A percentile compares a stretch with the other conserved stretches of the same genome.
phyloP scores from a whole-genome alignment of 2,113 vertebrate species.

The Eurystomus gularis region DNA sequence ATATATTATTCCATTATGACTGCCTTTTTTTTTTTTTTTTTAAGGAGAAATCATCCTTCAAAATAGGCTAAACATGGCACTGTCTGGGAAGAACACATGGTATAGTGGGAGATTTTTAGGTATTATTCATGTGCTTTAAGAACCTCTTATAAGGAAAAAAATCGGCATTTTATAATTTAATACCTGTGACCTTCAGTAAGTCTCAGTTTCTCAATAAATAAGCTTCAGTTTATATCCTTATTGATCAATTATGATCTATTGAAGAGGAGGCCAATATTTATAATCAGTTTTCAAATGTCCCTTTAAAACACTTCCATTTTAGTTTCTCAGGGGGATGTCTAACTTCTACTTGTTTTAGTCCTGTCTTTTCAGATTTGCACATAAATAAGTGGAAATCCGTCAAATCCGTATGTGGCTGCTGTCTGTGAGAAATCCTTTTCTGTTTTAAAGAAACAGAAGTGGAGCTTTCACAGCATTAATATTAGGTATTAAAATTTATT shows the following conservation, averaged over 20 bases:
- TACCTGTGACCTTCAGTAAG: neutral
- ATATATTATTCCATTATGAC: neutral
- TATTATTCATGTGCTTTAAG: neutral
- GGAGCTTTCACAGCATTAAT: neutral
- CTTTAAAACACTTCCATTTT: neutral
- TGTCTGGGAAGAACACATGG: neutral
- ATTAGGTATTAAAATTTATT: neutral
- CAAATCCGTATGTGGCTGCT: neutral
- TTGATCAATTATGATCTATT: neutral
- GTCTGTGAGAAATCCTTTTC: neutral
- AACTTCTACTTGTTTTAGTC: neutral
- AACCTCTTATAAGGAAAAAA: neutral
- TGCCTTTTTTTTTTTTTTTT: neutral
- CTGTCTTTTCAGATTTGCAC: neutral
- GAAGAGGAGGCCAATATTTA: neutral
- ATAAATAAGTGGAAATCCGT: neutral
- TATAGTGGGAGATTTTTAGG: neutral
- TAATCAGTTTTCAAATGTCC: neutral
- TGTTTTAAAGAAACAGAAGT: neutral
- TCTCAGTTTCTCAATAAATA: neutral
- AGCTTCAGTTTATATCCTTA: neutral
- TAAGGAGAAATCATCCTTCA: neutral
- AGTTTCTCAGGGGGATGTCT: neutral
- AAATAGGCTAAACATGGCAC: neutral
- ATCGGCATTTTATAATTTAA: neutral